phyloP scores from a whole-genome alignment of 2,797 vertebrate genomes.

The Malurus splendens region DNA sequence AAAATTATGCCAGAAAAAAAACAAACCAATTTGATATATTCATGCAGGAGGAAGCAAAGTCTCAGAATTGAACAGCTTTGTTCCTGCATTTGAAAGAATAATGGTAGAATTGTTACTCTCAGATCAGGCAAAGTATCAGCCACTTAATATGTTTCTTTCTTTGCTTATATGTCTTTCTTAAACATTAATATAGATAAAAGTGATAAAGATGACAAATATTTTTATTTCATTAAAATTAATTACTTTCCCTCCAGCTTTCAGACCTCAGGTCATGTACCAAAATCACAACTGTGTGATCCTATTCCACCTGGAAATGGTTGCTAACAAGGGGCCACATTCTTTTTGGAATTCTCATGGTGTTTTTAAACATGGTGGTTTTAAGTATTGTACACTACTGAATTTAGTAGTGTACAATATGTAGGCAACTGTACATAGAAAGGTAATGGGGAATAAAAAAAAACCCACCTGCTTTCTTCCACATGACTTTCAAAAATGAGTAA shows the following conservation, averaged over 20 bases:
- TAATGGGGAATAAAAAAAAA: fast-evolving
- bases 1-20: neutral
- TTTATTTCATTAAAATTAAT: neutral
- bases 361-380: neutral
- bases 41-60: neutral
- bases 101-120: neutral
- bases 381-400: neutral
- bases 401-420: neutral
- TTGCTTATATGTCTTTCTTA: neutral
- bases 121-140: neutral
- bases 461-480: neutral
- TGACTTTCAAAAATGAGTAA: neutral
- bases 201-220: neutral
- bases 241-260: neutral
- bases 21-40: neutral
- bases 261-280: neutral
- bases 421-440: neutral
- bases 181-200: neutral
- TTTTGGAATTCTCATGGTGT: neutral
- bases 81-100: neutral
- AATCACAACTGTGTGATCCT: neutral
- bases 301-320: neutral
- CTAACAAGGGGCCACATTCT: neutral
- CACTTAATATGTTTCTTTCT: neutral
- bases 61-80: neutral